A percentile compares a stretch with the other conserved stretches of the same genome.
These are phyloP conservation scores for Apostichopus japonicus DNA, from an alignment of 35 echinoderm and acorn worm species.

Conservation along the genomic window DNA sequence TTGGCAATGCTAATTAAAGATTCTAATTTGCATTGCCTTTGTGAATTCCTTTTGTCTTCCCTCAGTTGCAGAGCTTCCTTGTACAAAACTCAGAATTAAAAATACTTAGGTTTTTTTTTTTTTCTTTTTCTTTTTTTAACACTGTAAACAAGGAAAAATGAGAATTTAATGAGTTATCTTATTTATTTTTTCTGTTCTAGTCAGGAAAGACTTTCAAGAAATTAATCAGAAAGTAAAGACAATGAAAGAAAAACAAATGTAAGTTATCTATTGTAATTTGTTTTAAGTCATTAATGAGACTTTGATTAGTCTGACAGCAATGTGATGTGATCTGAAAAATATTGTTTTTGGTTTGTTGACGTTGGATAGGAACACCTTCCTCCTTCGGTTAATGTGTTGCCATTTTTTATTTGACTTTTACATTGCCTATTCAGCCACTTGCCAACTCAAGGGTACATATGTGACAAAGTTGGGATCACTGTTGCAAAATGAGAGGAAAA, in stretches of 20 bases:
- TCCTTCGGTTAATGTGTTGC: too few relatives aligned
- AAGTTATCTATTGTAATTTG: neutral
- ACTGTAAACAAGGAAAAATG: neutral
- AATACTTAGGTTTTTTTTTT: neutral
- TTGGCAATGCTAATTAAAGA: too few relatives aligned
- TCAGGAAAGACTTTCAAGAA: neutral
- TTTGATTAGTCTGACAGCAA: neutral
- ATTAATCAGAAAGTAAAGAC: neutral
- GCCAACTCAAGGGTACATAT: too few relatives aligned
- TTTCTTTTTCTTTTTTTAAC: neutral
- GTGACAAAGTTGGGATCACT: too few relatives aligned
- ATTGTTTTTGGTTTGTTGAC: neutral
- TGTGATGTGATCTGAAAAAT: neutral
- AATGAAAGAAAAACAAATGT: neutral
- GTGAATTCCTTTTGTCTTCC: neutral
- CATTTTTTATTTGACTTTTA: too few relatives aligned
- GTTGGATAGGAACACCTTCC: too few relatives aligned
- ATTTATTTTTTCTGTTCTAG: neutral
- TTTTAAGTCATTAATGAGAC: neutral
- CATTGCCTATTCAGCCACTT: too few relatives aligned
- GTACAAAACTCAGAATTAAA: neutral
- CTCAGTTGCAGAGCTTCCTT: neutral
- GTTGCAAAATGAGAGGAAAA: too few relatives aligned
- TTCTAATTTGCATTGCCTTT: too few relatives aligned
- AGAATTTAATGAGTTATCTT: neutral